Base-by-base conservation (phyloP, 2,888 invertebrate species). In the Neocrepidodera transversa region DNA sequence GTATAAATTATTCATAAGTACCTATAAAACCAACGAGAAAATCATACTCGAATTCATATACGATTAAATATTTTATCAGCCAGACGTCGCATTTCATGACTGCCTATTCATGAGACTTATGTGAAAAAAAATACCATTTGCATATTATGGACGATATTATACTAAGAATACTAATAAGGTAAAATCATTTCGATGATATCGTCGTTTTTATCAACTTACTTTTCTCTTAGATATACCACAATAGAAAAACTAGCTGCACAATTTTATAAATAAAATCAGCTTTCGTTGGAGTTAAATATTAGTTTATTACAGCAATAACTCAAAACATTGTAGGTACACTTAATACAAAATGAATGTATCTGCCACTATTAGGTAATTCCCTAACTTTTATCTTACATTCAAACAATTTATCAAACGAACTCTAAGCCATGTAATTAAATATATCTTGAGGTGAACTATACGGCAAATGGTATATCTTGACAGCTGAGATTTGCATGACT, bases 401-500 rank as follows among this genome's bases (percentile, higher is more conserved):
- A 38, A 16, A 38, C 36, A 13, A 50, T 50, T 50, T 50, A 50
- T 50, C 50, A 50, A 49, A 50, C 13, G 23, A 16, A 30, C 36
- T 36, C 11, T 50, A 35, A 50, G 23, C 50, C 36, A 23, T 58
- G 35, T 61, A 61, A 61, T 61, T 61, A 53, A 54, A 58, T 51
- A 57, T 61, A 61, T 58, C 57, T 61, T 53, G 28, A 49, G 38
- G 26, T 30, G 13, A 35, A 52, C 48, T 50, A 49, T 45, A 55
- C 18, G 32, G 43, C 16, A 43, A 32, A 36, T 8, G 20, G 32
- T 36, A 56, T 38, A 36, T 57, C 50, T 50, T 35, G 51, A 58
- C 55, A 54, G 50, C 18, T 16, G 40, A 38, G 36, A 62, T 59
- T 62, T 47, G 62, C 59, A 62, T 59, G 59, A 62, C 48, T 59